These are phyloP conservation scores for Haliclona indistincta DNA, from an alignment of 37 sponge, comb jelly and placozoan species.

Conservation along the genomic window DNA sequence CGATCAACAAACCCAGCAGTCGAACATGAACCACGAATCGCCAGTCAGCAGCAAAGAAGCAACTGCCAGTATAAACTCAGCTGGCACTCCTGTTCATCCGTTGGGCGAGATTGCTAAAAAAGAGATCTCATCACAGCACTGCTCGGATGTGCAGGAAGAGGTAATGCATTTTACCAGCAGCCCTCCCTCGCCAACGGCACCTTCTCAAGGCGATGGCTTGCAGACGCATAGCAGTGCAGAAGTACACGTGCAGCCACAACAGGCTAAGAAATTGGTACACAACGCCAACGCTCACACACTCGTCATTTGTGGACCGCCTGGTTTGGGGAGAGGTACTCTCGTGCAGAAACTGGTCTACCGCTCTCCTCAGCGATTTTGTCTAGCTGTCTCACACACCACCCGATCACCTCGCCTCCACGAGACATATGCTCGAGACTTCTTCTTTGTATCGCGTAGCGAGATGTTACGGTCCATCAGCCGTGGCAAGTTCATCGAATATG, in stretches of 20 bases:
- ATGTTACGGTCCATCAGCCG: constrained; percentile 28
- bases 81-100: no score
- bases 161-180: no score
- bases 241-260: background rate
- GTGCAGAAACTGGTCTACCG: constrained; percentile 49
- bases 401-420: constrained; percentile 52
- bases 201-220: background rate
- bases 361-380: constrained; percentile 57
- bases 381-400: constrained; percentile 70
- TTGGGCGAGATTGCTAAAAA: no score
- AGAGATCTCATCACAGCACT: no score
- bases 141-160: no score
- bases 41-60: no score
- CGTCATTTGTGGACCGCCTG: constrained; percentile 58
- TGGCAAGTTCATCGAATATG: constrained; percentile 60
- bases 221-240: background rate
- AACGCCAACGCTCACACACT: constrained; percentile 15
- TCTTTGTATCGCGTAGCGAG: constrained; percentile 52
- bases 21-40: no score
- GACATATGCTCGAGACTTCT: constrained; percentile 65
- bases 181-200: no score
- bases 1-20: no score
- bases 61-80: no score
- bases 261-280: background rate
- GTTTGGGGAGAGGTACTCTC: constrained; percentile 32